Evolutionary conservation across 2,113 vertebrate species (phyloP).

Genomic region (Hemicordylus capensis): DNA sequence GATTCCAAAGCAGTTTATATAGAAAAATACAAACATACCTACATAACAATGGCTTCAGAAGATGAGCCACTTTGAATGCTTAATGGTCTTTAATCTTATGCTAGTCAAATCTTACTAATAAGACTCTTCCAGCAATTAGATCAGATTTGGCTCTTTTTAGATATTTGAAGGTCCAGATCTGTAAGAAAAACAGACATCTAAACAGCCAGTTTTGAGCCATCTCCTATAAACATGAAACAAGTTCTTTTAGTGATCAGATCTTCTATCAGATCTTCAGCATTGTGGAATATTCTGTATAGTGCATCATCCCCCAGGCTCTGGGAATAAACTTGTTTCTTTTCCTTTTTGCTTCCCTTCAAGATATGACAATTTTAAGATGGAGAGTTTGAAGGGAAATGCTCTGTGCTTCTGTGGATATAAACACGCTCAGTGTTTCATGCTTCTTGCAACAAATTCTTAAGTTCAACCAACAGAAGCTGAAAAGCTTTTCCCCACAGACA

Average conservation of each 20-base stretch:
- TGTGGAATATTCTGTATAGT: slow-evolving; percentile 78
- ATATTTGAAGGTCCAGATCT: slow-evolving; percentile 64
- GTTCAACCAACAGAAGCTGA: slow-evolving; percentile 74
- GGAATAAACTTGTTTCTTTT: slow-evolving; percentile 79
- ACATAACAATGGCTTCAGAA: neutral
- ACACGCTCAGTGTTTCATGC: slow-evolving; percentile 62
- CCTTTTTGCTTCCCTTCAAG: slow-evolving; percentile 77
- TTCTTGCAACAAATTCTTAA: slow-evolving; percentile 67
- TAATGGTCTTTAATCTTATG: neutral
- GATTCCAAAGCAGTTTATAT: too few species aligned
- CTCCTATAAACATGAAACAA: slow-evolving; percentile 71
- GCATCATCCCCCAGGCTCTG: slow-evolving; percentile 69
- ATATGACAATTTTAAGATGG: slow-evolving; percentile 71
- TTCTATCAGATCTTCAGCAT: slow-evolving; percentile 73
- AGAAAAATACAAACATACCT: too few species aligned
- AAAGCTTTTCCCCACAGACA: slow-evolving; percentile 75
- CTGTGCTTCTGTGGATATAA: slow-evolving; percentile 70
- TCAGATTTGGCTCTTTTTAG: slow-evolving; percentile 1
- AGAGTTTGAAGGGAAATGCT: slow-evolving; percentile 52
- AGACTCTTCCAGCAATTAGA: neutral
- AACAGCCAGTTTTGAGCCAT: slow-evolving; percentile 66
- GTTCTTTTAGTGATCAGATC: slow-evolving; percentile 69
- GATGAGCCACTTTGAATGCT: neutral
- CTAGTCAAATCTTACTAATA: neutral
- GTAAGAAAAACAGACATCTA: slow-evolving; percentile 49